Base-by-base conservation (phyloP, 2,888 invertebrate genomes). In the Ophioninae sp. region DNA sequence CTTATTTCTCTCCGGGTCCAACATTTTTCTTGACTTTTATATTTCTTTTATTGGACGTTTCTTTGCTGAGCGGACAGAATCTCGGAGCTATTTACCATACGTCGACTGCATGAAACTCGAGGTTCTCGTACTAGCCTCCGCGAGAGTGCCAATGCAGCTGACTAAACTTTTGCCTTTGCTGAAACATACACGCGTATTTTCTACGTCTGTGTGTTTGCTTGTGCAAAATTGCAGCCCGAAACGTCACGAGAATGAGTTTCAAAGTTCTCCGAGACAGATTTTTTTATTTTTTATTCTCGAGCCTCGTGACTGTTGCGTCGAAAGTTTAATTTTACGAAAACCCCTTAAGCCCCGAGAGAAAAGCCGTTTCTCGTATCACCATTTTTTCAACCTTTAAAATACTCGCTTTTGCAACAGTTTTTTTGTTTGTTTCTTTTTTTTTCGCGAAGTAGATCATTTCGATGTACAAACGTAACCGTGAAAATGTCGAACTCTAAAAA, bases 21-120 rank as follows among this genome's bases (percentile, higher is more conserved):
- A 44, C 37, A n/a, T 56, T 56, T 82, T 44, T 41, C 41, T 59
- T 37, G 23, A 13, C 41, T 20, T 30, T 37, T 20, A 51, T 56
- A 63, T 58, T 74, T 56, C 22, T 74, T 20, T 20, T 30, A 72
- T 22, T 58, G 22, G 30, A 41, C 22, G 41, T 83, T 61, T 72
- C 69, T 61, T 81, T 41, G 78, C 79, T 59, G 71, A 63, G 30
- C 22, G 75, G 61, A 72, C 71, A 58, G 74, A 78, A 63, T 61
- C 78, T 63, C 58, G 13, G 39, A 72, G 73, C 72, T 81, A 82
- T 65, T 83, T 84, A 83, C 81, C 84, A 83, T 84, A 84, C 78
- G 81, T 59, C 72, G 73, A 75, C 63, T 69, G 69, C 44, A 44
- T 79, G 71, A 30, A 13, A 65, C 68, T 77, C 76, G 64, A 83